Conservation (phyloP, 2,113 vertebrate genomes). For the Amphiprion ocellaris region DNA sequence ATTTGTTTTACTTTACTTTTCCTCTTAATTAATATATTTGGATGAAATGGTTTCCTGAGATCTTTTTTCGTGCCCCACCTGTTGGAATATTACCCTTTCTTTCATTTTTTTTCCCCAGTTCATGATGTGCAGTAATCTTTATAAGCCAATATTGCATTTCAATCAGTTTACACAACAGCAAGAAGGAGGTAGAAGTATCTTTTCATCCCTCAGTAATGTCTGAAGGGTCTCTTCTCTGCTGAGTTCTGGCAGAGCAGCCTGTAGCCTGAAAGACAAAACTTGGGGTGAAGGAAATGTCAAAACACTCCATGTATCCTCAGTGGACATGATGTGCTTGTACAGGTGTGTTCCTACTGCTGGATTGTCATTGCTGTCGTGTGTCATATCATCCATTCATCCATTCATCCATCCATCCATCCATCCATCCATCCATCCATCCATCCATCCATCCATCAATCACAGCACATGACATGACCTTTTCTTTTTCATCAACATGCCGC, state of each 20-base stretch:
- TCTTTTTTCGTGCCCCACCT: no score
- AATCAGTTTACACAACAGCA: no score
- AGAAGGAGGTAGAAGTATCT: background rate
- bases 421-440: conserved; percentile 2
- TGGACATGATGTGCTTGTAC: background rate
- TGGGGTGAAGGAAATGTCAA: background rate
- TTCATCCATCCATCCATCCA: no score
- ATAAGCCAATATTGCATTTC: background rate
- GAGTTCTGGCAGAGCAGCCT: background rate
- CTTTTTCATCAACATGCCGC: background rate
- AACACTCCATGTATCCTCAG: background rate
- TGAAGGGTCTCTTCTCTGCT: background rate
- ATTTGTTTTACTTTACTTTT: no score
- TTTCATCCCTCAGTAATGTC: background rate
- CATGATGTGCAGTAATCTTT: background rate
- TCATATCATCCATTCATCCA: background rate
- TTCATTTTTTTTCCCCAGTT: no score
- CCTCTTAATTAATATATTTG: no score
- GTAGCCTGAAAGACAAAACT: background rate
- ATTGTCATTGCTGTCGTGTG: conserved; percentile 3
- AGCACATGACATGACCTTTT: background rate
- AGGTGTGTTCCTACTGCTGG: background rate
- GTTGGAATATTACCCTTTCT: no score
- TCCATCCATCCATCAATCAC: no score
- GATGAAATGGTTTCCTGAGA: no score